Evolutionary conservation across 2,888 invertebrate genomes (phyloP), one percentile per base, ranked within the genome.

Genomic region (Heliconius hortense): DNA sequence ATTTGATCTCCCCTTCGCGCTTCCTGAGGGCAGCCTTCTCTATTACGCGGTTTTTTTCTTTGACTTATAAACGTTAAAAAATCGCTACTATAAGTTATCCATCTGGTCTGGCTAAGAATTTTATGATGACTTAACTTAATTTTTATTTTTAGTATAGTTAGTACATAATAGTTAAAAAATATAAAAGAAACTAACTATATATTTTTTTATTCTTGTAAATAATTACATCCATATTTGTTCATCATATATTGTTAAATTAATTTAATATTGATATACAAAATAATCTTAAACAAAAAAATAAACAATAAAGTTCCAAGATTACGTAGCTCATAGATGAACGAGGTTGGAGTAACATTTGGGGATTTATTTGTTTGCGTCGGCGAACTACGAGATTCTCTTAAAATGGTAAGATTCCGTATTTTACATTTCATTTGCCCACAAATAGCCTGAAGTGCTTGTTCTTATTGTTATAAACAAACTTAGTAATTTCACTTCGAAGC

Each of bases 361-460:
- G 84, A 89, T 87, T 87, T 86, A 86, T 88, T 87, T 88, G 86
- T 88, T 87, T 87, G 84, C 84, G 82, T 82, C 82, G 81, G 82
- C 80, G 81, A 82, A 86, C 85, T 82, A 84, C 86, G 84, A 85
- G 84, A 84, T 85, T 84, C 84, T 84, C 86, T 87, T 85, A 85
- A 87, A 86, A 84, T 84, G 86, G 85, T 84, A 80, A 84, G 85
- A 87, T 87, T 86, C 84, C 84, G 85, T 87, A 86, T 88, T 88
- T 89, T 86, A 89, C 88, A 88, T 87, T 86, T 85, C 88, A 87
- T 88, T 88, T 88, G 81, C 84, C 85, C 82, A 79, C 83, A 80
- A 84, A 84, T 82, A 81, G 80, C 80, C 78, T 72, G 67, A 70
- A 67, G 74, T 77, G 75, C 76, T 78, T 79, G 78, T 79, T 79